Evolutionary conservation across 2,888 invertebrate genomes (phyloP).

Genomic region (Macrosiphum euphorbiae): DNA sequence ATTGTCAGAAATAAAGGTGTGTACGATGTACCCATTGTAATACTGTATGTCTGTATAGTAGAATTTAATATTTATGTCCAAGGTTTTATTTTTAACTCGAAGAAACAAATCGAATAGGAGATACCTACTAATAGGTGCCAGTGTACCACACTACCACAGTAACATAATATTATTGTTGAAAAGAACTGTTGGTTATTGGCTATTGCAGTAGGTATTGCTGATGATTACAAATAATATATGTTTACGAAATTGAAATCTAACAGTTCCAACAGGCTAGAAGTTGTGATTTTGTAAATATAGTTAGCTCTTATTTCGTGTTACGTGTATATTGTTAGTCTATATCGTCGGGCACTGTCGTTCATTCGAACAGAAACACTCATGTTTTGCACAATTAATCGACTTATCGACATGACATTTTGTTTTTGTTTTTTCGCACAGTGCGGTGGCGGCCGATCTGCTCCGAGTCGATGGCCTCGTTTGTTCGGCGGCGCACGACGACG

Average conservation of each 20-base stretch:
- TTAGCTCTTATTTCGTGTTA: neutral
- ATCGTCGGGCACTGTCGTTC: neutral
- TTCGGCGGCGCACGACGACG: neutral
- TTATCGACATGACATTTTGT: neutral
- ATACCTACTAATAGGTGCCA: neutral
- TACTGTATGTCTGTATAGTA: neutral
- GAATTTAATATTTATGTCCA: neutral
- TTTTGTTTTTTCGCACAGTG: neutral
- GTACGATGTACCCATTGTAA: too few species aligned
- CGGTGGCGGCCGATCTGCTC: neutral
- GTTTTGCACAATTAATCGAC: neutral
- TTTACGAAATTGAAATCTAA: neutral
- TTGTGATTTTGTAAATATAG: neutral
- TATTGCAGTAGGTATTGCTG: neutral
- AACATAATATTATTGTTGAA: neutral
- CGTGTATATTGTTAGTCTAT: too few species aligned
- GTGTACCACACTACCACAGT: neutral
- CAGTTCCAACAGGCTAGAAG: neutral
- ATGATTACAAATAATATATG: neutral
- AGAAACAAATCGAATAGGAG: neutral
- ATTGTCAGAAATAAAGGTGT: neutral
- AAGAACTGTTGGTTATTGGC: too few species aligned
- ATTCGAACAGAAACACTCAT: neutral
- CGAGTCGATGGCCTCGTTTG: neutral
- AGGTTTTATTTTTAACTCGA: neutral